These are phyloP conservation scores for Dicrurus megarhynchus DNA, from an alignment of 2,113 vertebrate species.

Conservation along the genomic window DNA sequence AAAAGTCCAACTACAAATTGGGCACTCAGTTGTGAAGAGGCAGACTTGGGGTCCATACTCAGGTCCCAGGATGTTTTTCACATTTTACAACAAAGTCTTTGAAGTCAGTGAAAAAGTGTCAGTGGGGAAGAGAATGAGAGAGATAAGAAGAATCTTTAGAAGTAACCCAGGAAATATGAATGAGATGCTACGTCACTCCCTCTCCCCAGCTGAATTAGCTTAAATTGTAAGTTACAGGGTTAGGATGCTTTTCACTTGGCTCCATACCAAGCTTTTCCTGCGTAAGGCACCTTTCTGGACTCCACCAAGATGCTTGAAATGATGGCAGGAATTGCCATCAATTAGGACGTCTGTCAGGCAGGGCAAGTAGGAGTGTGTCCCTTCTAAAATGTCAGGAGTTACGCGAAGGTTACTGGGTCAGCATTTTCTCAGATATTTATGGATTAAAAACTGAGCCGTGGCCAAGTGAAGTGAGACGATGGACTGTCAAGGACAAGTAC, in stretches of 20 bases:
- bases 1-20: not conserved
- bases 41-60: not conserved
- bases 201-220: not conserved
- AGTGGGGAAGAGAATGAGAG: not conserved
- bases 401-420: conserved; percentile 39
- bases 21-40: not conserved
- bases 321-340: not conserved
- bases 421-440: conserved; percentile 48
- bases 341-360: conserved; percentile 9
- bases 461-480: not conserved
- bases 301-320: not conserved
- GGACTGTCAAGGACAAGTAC: not conserved
- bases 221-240: not conserved
- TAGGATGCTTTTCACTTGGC: not conserved
- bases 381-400: conserved; percentile 27
- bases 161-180: not conserved
- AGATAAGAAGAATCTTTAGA: not conserved
- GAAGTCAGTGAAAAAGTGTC: not conserved
- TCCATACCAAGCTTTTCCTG: not conserved
- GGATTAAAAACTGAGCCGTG: conserved; percentile 37
- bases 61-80: not conserved
- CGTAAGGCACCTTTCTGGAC: not conserved
- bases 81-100: not conserved
- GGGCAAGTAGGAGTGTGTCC: not conserved
- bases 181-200: not conserved